Conservation (phyloP, 2,113 vertebrate genomes). For the Cephalopterus ornatus region DNA sequence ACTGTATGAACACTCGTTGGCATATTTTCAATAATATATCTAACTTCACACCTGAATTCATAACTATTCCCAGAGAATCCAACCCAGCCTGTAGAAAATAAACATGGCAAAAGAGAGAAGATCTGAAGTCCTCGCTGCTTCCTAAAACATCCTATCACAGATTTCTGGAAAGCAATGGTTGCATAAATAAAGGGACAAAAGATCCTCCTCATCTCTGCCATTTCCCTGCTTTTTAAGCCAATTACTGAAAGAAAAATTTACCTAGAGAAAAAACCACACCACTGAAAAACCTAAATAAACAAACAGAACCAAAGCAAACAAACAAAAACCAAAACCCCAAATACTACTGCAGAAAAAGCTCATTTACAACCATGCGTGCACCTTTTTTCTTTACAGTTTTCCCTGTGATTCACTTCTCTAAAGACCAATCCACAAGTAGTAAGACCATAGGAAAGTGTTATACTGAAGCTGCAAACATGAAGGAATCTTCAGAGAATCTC, state of each 20-base stretch:
- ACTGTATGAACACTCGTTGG: fast-evolving
- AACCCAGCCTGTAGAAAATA: not conserved
- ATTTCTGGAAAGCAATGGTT: not conserved
- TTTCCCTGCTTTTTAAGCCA: not conserved
- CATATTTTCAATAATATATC: not conserved
- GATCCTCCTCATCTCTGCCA: fast-evolving
- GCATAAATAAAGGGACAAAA: not conserved
- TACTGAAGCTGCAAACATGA: not conserved
- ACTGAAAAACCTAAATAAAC: not conserved
- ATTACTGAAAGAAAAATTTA: not conserved
- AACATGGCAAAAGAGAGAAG: not conserved
- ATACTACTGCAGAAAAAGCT: not conserved
- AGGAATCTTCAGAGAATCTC: not conserved
- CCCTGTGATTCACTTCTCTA: not conserved
- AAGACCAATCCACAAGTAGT: not conserved
- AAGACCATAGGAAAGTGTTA: not conserved
- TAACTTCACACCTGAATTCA: not conserved
- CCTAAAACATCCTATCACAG: not conserved
- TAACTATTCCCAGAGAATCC: not conserved
- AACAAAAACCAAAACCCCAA: not conserved
- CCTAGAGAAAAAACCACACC: not conserved
- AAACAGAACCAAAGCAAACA: not conserved
- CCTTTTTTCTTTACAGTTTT: not conserved
- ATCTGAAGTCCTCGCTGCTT: not conserved
- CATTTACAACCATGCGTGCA: not conserved